Evolutionary conservation across 2,888 invertebrate genomes (phyloP).

Genomic region (Thumatha senex): DNA sequence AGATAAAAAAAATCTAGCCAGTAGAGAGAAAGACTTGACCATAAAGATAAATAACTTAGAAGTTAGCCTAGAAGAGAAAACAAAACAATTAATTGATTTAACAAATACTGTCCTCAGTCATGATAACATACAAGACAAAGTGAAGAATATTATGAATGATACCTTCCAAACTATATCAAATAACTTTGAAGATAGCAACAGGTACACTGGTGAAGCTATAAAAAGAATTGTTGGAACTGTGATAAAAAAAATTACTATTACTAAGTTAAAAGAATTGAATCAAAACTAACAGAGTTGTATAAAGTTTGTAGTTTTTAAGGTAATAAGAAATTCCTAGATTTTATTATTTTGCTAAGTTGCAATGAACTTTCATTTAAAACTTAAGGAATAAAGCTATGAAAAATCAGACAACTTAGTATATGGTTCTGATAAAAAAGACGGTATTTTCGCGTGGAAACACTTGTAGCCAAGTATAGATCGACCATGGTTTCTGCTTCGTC

Average conservation of each 20-base stretch:
- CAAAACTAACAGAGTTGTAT: constrained; percentile 4
- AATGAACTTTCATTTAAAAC: no score
- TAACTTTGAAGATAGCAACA: constrained; percentile 55
- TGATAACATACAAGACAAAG: constrained; percentile 40
- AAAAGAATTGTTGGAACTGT: constrained; percentile 59
- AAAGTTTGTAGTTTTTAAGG: no score
- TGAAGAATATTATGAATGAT: constrained; percentile 71
- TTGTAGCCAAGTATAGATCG: no score
- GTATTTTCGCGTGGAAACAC: no score
- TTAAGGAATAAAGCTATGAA: no score
- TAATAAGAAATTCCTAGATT: no score
- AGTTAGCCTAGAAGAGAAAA: constrained; percentile 33
- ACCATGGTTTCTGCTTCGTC: no score
- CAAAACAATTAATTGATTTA: constrained; percentile 25
- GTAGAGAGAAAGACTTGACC: constrained; percentile 30
- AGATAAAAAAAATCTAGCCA: constrained; percentile 14
- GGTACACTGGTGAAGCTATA: constrained; percentile 58
- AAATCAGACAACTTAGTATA: no score
- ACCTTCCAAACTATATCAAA: constrained; percentile 62
- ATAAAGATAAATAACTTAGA: constrained; percentile 44
- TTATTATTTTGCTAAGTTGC: no score
- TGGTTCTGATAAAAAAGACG: no score
- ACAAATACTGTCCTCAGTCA: constrained; percentile 18
- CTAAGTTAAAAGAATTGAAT: constrained; percentile 46
- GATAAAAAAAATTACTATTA: constrained; percentile 66